These are phyloP conservation scores for Creontiades dilutus DNA, from an alignment of 2,888 invertebrate species.

Conservation along the genomic window DNA sequence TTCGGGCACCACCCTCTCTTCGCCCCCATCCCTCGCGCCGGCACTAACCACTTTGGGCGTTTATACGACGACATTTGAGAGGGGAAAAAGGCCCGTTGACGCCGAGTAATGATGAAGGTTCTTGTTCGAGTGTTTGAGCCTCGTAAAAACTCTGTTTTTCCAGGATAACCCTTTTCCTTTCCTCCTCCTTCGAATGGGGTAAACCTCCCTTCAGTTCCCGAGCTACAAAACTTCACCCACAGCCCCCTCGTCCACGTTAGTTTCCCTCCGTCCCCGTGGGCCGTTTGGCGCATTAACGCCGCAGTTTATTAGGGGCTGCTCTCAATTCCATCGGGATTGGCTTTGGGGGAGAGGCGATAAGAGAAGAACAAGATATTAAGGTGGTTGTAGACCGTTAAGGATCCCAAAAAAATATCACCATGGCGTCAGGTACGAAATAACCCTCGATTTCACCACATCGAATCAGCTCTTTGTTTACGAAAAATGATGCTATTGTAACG, in stretches of 20 bases:
- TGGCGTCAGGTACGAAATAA: no score
- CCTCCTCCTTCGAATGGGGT: background rate
- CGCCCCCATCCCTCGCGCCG: background rate
- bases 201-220: background rate
- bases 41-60: background rate
- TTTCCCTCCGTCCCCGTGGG: slow-evolving; percentile 30
- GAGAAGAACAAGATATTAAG: background rate
- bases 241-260: background rate
- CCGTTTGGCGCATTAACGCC: slow-evolving; percentile 61
- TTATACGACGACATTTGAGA: slow-evolving; percentile 45
- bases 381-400: no score
- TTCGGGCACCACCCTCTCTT: no score
- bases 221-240: slow-evolving; percentile 9
- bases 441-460: no score
- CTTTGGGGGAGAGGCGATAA: slow-evolving; percentile 7
- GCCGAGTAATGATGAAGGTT: slow-evolving; percentile 45
- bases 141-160: slow-evolving; percentile 53
- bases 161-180: background rate
- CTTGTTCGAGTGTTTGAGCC: slow-evolving; percentile 45
- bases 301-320: slow-evolving; percentile 49
- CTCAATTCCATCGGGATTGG: slow-evolving; percentile 13
- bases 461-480: no score
- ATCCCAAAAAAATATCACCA: no score
- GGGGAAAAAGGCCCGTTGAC: slow-evolving; percentile 41
- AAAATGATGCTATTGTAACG: no score